These are phyloP conservation scores for Thalpophila matura DNA, from an alignment of 2,888 invertebrate genomes.

Conservation along the genomic window DNA sequence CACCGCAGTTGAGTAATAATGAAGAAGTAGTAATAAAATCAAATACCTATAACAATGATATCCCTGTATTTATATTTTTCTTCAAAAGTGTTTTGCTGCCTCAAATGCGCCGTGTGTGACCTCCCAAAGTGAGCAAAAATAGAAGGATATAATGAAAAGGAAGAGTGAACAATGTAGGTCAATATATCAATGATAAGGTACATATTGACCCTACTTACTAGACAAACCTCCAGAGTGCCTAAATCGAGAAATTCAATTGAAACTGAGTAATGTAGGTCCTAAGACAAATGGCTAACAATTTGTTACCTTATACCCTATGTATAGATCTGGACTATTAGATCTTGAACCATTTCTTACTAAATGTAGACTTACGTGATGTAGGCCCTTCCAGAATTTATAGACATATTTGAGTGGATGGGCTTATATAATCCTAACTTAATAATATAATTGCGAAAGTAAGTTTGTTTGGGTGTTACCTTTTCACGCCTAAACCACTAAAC, in stretches of 20 bases:
- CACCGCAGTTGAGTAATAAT: too few relatives aligned
- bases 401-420: not conserved
- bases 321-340: not conserved
- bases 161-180: not conserved
- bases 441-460: too few relatives aligned
- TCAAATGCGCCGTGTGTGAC: too few relatives aligned
- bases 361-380: conserved; percentile 6
- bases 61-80: too few relatives aligned
- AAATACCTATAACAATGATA: too few relatives aligned
- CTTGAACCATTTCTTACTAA: conserved; percentile 4
- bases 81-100: too few relatives aligned
- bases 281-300: conserved; percentile 44
- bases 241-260: conserved; percentile 42
- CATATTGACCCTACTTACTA: conserved; percentile 9
- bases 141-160: not conserved
- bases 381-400: conserved; percentile 10
- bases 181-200: not conserved
- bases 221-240: not conserved
- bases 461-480: too few relatives aligned
- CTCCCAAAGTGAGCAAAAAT: not conserved
- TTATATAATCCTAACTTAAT: too few relatives aligned
- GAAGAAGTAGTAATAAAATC: too few relatives aligned
- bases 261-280: conserved; percentile 37
- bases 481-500: too few relatives aligned
- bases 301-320: conserved; percentile 15